Evolutionary conservation across 2,113 vertebrate species (phyloP).

Genomic region (Scortum barcoo): DNA sequence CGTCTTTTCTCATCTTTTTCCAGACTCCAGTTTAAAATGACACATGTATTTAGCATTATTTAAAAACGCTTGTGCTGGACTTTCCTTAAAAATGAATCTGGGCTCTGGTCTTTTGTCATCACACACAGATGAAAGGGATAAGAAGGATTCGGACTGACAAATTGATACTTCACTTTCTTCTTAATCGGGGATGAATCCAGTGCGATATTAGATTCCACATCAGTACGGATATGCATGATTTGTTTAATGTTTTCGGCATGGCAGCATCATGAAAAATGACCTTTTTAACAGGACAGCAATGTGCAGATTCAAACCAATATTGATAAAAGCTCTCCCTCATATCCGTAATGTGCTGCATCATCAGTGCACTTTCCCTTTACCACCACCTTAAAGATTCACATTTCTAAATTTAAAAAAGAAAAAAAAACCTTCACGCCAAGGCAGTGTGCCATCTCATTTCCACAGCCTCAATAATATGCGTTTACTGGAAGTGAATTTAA

Average conservation of each 20-base stretch:
- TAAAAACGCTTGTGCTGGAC: too few species aligned
- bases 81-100: background rate
- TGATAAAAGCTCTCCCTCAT: background rate
- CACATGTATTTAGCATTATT: background rate
- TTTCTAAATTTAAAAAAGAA: conserved; percentile 1
- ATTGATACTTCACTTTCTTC: background rate
- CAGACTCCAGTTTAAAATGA: background rate
- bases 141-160: background rate
- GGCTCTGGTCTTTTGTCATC: background rate
- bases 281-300: background rate
- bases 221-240: background rate
- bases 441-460: conserved; percentile 51
- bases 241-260: background rate
- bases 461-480: conserved; percentile 63
- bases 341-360: background rate
- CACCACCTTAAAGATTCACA: conserved; percentile 11
- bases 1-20: background rate
- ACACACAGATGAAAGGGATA: background rate
- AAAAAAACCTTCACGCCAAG: background rate
- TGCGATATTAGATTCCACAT: background rate
- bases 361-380: background rate
- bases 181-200: too few species aligned
- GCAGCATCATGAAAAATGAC: background rate
- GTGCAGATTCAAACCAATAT: background rate
- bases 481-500: conserved; percentile 68